Base-by-base conservation (phyloP, 1,140 invertebrate genomes). In the Saccostrea cuccullata region DNA sequence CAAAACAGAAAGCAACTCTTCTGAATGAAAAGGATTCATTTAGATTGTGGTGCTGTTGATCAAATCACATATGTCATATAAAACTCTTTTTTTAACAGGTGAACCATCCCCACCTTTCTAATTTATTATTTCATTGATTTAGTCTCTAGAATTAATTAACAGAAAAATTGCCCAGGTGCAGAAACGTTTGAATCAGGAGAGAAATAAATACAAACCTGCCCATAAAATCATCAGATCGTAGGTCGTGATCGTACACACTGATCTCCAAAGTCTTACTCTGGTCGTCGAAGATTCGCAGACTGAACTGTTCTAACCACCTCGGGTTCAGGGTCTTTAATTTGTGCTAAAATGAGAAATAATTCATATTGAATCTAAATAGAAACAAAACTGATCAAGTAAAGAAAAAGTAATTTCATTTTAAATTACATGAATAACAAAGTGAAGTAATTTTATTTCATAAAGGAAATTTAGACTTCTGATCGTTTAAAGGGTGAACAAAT, bases 281-380 rank as follows among this genome's bases (percentile, higher is more conserved):
- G 90, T 98, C 98, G 91, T 99, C 98, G 94, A 98, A 99, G 11
- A 99, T 96, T 94, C 99, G 98, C 12, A 99, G 96, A 94, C 99
- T 98, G 94, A 99, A 99, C 95, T 99, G 98, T 93, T 99, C 99
- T 93, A 99, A 93, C 99, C 98, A 99, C 17, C 90, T 97, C 96
- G 17, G 98, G 90, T 94, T 94, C 70, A 95, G 90, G n/a, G 94
- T 95, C 88, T 95, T 94, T 55, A 97, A 97, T 90, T 99, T 97
- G 86, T 97, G 98, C 95, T 98, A 97, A 90, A 98, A 98, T 83
- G 82, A 55, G 60, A 90, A 86, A 85, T 87, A 88, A 30, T 30
- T 82, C 73, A 82, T 26, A 23, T 47, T 47, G 47, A 47, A 6
- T 47, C 47, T 47, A 5, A 47, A 2, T 6, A 47, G 47, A 47